These are phyloP conservation scores for Andrena bicolor DNA, from an alignment of 2,888 invertebrate genomes.

Conservation along the genomic window DNA sequence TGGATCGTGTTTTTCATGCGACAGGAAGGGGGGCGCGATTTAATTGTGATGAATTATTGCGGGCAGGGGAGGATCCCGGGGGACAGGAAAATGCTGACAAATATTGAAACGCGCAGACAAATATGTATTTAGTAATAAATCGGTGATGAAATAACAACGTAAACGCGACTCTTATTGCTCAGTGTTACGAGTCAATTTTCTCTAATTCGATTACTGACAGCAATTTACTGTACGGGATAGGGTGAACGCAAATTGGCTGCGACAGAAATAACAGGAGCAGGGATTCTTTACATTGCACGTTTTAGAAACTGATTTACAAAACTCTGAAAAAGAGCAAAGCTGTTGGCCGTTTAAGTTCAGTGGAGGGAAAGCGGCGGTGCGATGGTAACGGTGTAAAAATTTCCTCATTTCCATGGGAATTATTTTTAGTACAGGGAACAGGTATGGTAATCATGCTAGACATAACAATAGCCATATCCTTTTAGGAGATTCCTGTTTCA, in stretches of 20 bases:
- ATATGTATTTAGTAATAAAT: background rate
- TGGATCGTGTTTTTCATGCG: constrained; percentile 30
- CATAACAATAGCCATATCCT: constrained; percentile 19
- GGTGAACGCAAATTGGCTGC: too few relatives aligned
- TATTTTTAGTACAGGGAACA: constrained; percentile 14
- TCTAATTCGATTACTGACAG: background rate
- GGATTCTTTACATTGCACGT: background rate
- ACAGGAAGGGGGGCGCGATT: background rate
- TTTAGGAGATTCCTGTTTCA: constrained; percentile 29
- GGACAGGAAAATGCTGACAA: constrained; percentile 6
- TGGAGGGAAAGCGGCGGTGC: background rate
- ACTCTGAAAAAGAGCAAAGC: constrained; percentile 1
- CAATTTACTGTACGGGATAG: too few relatives aligned
- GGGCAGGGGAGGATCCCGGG: background rate
- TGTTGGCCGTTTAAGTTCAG: background rate
- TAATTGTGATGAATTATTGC: constrained; percentile 39
- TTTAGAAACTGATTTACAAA: constrained; percentile 20
- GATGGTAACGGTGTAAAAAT: constrained; percentile 24
- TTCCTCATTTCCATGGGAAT: constrained; percentile 26
- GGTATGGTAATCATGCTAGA: constrained; percentile 16
- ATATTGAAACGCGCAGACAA: background rate
- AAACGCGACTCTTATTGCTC: constrained; percentile 1
- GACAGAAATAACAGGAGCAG: too few relatives aligned
- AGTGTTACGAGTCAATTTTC: background rate
- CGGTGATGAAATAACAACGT: background rate